Evolutionary conservation across 2,113 vertebrate genomes (phyloP), one percentile per base, ranked within the genome.

Genomic region (Mohoua ochrocephala): DNA sequence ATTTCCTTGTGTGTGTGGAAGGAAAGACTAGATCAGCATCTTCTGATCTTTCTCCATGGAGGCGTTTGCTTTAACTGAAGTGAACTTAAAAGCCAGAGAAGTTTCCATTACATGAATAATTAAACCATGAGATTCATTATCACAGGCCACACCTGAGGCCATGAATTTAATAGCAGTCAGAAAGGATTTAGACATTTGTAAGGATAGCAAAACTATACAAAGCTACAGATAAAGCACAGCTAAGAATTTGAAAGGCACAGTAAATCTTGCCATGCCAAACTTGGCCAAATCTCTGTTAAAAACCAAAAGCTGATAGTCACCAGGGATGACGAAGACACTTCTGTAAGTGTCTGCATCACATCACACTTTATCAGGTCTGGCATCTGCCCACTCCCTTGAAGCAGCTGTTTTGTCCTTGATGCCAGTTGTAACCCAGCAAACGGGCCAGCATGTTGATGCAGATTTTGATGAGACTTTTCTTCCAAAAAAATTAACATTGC

Each of bases 101-200:
- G 89, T 88, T 92, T 80, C 91, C 50, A 39, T 45, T 57, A 30
- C 63, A 49, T 65, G 33, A 93, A 83, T 86, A 90, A 93, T 92
- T 92, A 90, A 96, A 41, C 54, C 37, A 35, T 65, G 67, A 65
- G 45, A 60, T 74, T 89, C 73, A 30, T 63, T 84, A 93, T 54
- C 52, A 57, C 54, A 92, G 81, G 60, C 21, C 64, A 75, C 79
- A 94, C 70, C 70, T 73, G 61, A 83, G 67, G 79, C 75, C 82
- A 54, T 1, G 1, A 70, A 83, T 69, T 80, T 13, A 47, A 45
- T 50, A 86, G 68, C 85, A 45, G 57, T 65, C 31, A 21, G 56
- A 77, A 80, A 83, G 26, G 13, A 15, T 37, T 69, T 18, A 53
- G 81, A 39, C 26, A 4, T 50, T 64, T 82, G 19, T 76, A 82